Evolutionary conservation across 1,140 invertebrate species (phyloP).

Genomic region (Bombus sibiricus): DNA sequence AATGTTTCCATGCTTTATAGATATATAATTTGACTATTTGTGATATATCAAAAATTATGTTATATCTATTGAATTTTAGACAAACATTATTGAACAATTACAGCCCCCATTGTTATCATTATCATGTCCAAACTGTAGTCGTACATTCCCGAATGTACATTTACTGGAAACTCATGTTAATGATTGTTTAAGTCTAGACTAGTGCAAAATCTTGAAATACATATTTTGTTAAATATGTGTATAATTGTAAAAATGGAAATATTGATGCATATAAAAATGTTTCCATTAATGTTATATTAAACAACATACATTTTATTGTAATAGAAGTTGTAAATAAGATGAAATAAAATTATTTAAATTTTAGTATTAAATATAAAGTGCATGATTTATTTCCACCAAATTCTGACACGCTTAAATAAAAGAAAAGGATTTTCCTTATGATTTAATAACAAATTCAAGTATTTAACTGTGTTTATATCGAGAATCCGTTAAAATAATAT

Average conservation of each 20-base stretch:
- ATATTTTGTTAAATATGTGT: not conserved
- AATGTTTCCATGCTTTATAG: not conserved
- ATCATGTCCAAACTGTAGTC: not conserved
- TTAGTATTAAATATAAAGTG: not conserved
- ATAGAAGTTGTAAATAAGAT: not conserved
- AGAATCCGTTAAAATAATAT: no score
- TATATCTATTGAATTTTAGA: not conserved
- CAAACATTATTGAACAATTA: not conserved
- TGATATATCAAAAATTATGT: not conserved
- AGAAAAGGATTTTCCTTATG: not conserved
- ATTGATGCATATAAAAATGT: not conserved
- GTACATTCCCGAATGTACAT: not conserved
- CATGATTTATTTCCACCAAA: not conserved
- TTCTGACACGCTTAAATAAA: not conserved
- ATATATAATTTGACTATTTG: not conserved
- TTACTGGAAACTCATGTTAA: not conserved
- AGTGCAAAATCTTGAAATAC: not conserved
- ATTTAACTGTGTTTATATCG: not conserved
- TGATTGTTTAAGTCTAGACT: not conserved
- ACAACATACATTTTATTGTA: not conserved
- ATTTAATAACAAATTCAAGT: not conserved
- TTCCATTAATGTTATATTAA: not conserved
- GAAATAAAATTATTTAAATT: slow-evolving; percentile 19
- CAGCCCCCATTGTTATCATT: not conserved
- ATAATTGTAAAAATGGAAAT: not conserved